Evolutionary conservation across 2,888 invertebrate species (phyloP).

Genomic region (Branchipolynoe longqiensis): DNA sequence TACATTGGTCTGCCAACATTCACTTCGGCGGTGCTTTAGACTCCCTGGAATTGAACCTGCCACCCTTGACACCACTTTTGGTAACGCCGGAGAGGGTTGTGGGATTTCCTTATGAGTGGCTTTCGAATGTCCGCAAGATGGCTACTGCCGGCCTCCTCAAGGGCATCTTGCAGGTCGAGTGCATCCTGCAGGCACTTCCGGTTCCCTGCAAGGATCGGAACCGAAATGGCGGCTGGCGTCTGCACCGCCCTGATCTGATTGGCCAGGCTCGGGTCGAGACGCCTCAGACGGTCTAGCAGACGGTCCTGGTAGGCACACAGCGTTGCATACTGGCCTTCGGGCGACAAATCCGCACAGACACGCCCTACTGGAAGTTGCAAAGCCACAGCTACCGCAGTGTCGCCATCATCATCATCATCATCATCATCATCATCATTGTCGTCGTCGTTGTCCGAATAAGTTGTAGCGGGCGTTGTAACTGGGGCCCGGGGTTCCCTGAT

Average conservation of each 20-base stretch:
- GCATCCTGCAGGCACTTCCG: slow-evolving; percentile 44
- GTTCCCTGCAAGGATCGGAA: background rate
- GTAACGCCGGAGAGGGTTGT: background rate
- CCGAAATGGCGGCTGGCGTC: background rate
- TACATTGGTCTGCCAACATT: no score
- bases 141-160: slow-evolving; percentile 19
- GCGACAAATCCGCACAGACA: slow-evolving; percentile 55
- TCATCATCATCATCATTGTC: slow-evolving; percentile 1
- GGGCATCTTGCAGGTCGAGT: slow-evolving; percentile 11
- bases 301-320: slow-evolving; percentile 41
- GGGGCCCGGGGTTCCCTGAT: background rate
- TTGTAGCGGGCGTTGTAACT: background rate
- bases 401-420: background rate
- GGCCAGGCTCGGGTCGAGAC: background rate
- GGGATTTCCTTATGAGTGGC: background rate
- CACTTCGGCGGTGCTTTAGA: no score
- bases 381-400: background rate
- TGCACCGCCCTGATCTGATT: background rate
- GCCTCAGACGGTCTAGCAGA: background rate
- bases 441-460: background rate
- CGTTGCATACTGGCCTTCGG: slow-evolving; percentile 37
- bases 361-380: background rate
- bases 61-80: slow-evolving; percentile 29
- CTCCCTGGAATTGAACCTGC: slow-evolving; percentile 16
- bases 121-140: slow-evolving; percentile 35